A percentile compares a stretch with the other conserved stretches of the same genome.
Conservation (phyloP, 2,113 vertebrate species). For the Malurus alboscapulatus region DNA sequence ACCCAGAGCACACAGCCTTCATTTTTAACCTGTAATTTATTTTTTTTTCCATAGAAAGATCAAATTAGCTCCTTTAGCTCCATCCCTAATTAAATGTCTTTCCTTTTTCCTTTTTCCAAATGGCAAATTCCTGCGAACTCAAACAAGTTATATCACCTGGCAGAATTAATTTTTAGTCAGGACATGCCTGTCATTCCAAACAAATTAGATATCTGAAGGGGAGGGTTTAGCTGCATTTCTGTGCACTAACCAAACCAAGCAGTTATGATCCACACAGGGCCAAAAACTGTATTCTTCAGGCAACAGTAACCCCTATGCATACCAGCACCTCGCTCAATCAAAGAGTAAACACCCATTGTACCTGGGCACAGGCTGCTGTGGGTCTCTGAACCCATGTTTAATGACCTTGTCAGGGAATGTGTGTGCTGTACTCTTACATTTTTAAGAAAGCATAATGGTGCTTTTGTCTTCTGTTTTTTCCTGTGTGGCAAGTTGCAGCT, state of each 20-base stretch:
- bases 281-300: background rate
- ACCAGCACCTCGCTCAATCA: conserved; percentile 30
- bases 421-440: conserved; percentile 24
- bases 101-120: conserved; percentile 57
- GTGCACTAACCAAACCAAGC: conserved; percentile 19
- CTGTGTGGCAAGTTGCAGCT: conserved; percentile 64
- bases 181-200: conserved; percentile 76
- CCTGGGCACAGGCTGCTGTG: background rate
- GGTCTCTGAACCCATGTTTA: conserved; percentile 43
- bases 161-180: conserved; percentile 68
- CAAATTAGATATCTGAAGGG: conserved; percentile 67
- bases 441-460: conserved; percentile 62
- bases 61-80: conserved; percentile 61
- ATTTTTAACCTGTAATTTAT: conserved; percentile 58
- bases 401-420: conserved; percentile 62
- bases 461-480: conserved; percentile 66
- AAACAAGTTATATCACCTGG: conserved; percentile 70
- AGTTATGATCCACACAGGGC: background rate
- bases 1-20: conserved; percentile 14
- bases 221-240: conserved; percentile 41
- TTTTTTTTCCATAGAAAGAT: conserved; percentile 44
- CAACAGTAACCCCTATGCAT: conserved; percentile 25
- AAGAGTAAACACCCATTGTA: conserved; percentile 56
- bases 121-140: conserved; percentile 69
- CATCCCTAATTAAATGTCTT: conserved; percentile 58